A percentile compares a stretch with the other conserved stretches of the same genome.
These are phyloP conservation scores for Pinna nobilis DNA, from an alignment of 1,140 invertebrate genomes.

Conservation along the genomic window DNA sequence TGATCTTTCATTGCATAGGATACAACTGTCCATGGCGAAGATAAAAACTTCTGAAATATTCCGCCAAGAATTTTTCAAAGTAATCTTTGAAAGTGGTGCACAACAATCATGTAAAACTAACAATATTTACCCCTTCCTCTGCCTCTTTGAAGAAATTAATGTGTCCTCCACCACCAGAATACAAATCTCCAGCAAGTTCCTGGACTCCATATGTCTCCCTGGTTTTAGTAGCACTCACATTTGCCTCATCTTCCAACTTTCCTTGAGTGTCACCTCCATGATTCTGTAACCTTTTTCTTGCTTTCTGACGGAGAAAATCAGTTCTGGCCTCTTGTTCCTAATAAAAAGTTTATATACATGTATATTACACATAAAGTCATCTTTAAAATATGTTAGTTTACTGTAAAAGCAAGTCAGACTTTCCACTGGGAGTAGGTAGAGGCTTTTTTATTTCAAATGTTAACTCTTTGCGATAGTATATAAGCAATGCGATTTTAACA, in stretches of 20 bases:
- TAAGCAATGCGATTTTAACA: no score
- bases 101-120: no score
- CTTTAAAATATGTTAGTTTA: background rate
- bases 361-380: background rate
- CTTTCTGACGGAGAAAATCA: constrained; percentile 83
- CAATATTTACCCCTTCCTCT: constrained; percentile 79
- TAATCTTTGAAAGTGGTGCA: no score
- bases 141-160: constrained; percentile 94
- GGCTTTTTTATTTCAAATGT: no score
- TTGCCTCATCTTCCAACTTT: constrained; percentile 34
- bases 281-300: constrained; percentile 53
- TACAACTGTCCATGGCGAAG: no score
- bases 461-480: no score
- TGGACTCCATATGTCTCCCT: background rate
- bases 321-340: constrained; percentile 86
- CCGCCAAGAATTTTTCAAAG: no score
- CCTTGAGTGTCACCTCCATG: background rate
- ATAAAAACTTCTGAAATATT: no score
- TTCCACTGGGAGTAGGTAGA: no score
- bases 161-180: constrained; percentile 76
- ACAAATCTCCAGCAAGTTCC: constrained; percentile 22
- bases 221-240: background rate
- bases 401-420: background rate
- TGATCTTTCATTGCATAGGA: no score
- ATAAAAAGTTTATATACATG: background rate